These are phyloP conservation scores for Epinephelus awoara DNA, from an alignment of 2,797 vertebrate genomes.

Conservation along the genomic window DNA sequence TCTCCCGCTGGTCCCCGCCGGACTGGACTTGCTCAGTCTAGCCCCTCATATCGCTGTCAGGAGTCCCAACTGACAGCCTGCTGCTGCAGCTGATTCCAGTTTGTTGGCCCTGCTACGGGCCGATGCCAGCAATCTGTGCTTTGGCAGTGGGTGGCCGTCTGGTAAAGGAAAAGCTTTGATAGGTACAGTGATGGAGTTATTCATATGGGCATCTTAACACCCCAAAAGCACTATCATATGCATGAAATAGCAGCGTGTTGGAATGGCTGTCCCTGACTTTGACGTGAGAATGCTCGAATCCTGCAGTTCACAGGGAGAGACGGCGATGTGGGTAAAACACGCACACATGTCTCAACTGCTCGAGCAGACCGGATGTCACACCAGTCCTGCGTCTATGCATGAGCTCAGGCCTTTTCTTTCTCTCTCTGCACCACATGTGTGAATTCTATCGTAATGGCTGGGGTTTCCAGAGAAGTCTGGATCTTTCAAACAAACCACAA, in stretches of 20 bases:
- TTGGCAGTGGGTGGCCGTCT: slow-evolving; percentile 75
- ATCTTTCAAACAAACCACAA: slow-evolving; percentile 86
- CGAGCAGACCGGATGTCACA: slow-evolving; percentile 73
- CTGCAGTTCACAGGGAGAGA: slow-evolving; percentile 64
- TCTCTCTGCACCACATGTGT: slow-evolving; percentile 79
- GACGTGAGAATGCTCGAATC: slow-evolving; percentile 65
- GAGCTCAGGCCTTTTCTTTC: slow-evolving; percentile 59
- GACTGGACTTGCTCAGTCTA: slow-evolving; percentile 78
- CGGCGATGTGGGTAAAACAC: slow-evolving; percentile 58
- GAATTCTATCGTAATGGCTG: slow-evolving; percentile 80
- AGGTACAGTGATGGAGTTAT: slow-evolving; percentile 73
- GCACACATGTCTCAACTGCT: slow-evolving; percentile 67
- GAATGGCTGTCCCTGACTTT: slow-evolving; percentile 63
- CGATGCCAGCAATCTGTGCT: slow-evolving; percentile 77
- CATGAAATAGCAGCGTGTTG: slow-evolving; percentile 54
- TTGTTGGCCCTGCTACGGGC: slow-evolving; percentile 74
- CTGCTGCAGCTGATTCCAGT: slow-evolving; percentile 82
- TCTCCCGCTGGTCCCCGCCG: slow-evolving; percentile 79
- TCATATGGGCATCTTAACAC: slow-evolving; percentile 69
- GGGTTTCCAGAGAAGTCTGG: slow-evolving; percentile 81
- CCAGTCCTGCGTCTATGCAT: slow-evolving; percentile 55
- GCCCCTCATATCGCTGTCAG: slow-evolving; percentile 84
- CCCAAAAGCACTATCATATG: slow-evolving; percentile 58
- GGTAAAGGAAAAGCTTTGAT: slow-evolving; percentile 68
- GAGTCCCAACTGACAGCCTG: slow-evolving; percentile 80